Base-by-base conservation (phyloP, 2,797 vertebrate genomes). In the Sebastes cheni region DNA sequence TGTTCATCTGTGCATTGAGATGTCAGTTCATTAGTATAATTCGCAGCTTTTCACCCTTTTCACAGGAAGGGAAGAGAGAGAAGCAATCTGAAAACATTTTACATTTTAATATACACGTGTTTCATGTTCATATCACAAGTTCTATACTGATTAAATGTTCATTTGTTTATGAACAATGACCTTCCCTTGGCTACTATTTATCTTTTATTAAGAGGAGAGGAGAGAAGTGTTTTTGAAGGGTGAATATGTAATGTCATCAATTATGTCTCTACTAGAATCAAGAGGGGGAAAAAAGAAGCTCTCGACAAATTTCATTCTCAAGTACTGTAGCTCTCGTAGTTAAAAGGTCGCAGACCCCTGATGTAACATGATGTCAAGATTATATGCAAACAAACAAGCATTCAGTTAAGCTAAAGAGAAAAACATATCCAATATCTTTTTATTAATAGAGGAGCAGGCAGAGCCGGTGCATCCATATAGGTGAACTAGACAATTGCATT, bases 161-260 rank as follows among this genome's bases (percentile, higher is more conserved):
- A 25, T 73, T 29, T 39, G 52, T 16, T 42, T n/a, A 29, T 60
- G 25, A 46, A 16, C 34, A 34, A 1, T 36, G 62, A 64, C 61
- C 65, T 78, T 50, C 20, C 34, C 4, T n/a, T 22, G 16, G 34
- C 65, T n/a, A 25, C n/a, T 29, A 8, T 81, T 84, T 27, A 61
- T 78, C 27, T 71, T 54, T 67, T 4, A 55, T 13, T 3, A 2
- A 29, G 29, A 67, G 61, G 42, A 29, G 32, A 46, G 27, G 67
- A 75, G 6, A 56, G 5, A 64, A 64, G 64, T 59, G 30, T 74
- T 72, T 58, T 10, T 58, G 27, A 66, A 58, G 54, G 27, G 11
- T 70, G 69, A 67, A 34, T 74, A 42, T 64, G 25, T 27, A 58
- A 75, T 32, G 18, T 52, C 64, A 55, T 72, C 36, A 58, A 78